Base-by-base conservation (phyloP, 2,113 vertebrate species). In the Equus przewalskii region DNA sequence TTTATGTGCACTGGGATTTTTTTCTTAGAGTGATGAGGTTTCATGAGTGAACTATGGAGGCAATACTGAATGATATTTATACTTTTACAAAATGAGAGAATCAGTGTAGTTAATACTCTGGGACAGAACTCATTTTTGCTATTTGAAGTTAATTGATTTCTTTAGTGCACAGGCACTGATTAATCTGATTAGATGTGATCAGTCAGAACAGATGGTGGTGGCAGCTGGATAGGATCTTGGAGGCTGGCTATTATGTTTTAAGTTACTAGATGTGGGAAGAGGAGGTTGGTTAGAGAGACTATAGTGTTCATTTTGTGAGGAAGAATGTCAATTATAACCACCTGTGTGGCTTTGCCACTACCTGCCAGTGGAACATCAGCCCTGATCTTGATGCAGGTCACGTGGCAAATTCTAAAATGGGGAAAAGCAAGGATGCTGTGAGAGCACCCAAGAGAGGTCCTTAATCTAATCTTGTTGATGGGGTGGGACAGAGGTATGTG, bases 41-140 rank as follows among this genome's bases (percentile, higher is more conserved):
- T 96, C 56, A 41, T 78, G 79, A 82, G 51, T 56, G 19, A 67
- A 73, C 44, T 58, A 28, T 56, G 30, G 44, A 93, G n/a, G 58
- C 19, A 24, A 7, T 79, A 12, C 46, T 82, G 78, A 83, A 72
- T 54, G 36, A 6, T 70, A 46, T 90, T 96, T 89, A 51, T 24
- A 64, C 15, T 92, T 96, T 78, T 75, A 83, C 19, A 73, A 86
- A 96, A 87, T 33, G 49, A 46, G n/a, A 82, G 12, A 89, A 49
- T 83, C 58, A 14, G 24, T 46, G 30, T 85, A 14, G 46, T 82
- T 92, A 92, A 69, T 87, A 94, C 7, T 33, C n/a, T 84, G 84
- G 30, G 92, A 24, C 30, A 75, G 69, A 82, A 73, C 22, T 95
- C n/a, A 22, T 91, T 96, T 94, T 96, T 95, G 54, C 44, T 80